Evolutionary conservation across 92 coral and sea anemone genomes (phyloP), one percentile per base, ranked within the genome.

Genomic region (Porites lobata): DNA sequence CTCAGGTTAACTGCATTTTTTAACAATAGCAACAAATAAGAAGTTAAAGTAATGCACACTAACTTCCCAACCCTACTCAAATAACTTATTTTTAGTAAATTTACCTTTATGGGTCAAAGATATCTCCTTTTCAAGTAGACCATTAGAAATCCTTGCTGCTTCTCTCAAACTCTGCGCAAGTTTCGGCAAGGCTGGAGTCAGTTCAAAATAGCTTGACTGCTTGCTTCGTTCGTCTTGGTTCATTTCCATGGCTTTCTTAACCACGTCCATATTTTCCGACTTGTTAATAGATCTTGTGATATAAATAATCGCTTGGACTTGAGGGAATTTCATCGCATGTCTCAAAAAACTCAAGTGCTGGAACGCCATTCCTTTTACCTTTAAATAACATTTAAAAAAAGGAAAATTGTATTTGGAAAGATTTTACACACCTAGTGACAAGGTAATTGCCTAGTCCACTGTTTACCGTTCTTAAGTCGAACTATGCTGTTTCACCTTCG

Each of bases 281-380:
- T 86, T 91, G 84, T 91, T 85, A 7, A 86, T 79, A 9, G 99
- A 97, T 12, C 98, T 92, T 3, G 99, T 97, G 65, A 93, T 87
- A 72, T 97, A 97, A 19, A 97, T 82, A 38, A 97, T 92, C 13
- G 92, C 98, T 59, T 97, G 99, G 8, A 87, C 80, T 68, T 85
- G 88, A 19, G 96, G 97, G 64, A 97, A 97, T 69, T 93, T 94
- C 98, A 95, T 95, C 9, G 99, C 99, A 52, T 97, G 99, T 26
- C 88, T 92, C 62, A 97, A 72, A 76, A 94, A 68, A 21, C 96
- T 93, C 11, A 94, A 93, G 61, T 97, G 99, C 79, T 97, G 95
- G 81, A 95, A 93, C 1, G 96, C 98, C 18, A 97, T 86, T 56
- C 98, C 98, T 75, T 92, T 89, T 1, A 93, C 85, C 83, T 78